A percentile compares a stretch with the other conserved stretches of the same genome.
These are phyloP conservation scores for Oryzias sinensis DNA, from an alignment of 2,797 vertebrate species.

Conservation along the genomic window DNA sequence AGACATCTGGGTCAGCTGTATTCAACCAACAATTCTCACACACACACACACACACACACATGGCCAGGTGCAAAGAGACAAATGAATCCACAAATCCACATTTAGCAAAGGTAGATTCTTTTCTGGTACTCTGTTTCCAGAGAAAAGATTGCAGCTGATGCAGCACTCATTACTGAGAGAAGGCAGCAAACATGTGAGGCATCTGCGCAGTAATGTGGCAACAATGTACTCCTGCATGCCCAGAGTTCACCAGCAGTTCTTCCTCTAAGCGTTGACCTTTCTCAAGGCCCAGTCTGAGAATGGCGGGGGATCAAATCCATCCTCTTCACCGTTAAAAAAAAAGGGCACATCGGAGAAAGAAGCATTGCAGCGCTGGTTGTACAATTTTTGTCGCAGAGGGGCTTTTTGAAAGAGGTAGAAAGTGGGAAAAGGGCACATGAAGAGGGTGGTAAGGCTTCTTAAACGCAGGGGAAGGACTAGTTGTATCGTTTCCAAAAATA, in stretches of 20 bases:
- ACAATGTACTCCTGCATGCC: slow-evolving; percentile 1
- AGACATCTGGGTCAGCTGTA: slow-evolving; percentile 80
- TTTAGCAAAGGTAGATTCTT: slow-evolving; percentile 6
- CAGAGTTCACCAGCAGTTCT: slow-evolving; percentile 16
- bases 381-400: slow-evolving; percentile 48
- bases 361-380: slow-evolving; percentile 52
- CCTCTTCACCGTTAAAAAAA: slow-evolving; percentile 32
- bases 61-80: slow-evolving; percentile 32
- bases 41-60: slow-evolving; percentile 26
- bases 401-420: slow-evolving; percentile 61
- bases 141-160: slow-evolving; percentile 3
- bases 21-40: slow-evolving; percentile 54
- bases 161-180: slow-evolving; percentile 8
- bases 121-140: not conserved
- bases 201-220: not conserved
- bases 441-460: slow-evolving; percentile 67
- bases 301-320: slow-evolving; percentile 21
- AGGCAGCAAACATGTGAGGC: slow-evolving; percentile 1
- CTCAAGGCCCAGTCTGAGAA: slow-evolving; percentile 21
- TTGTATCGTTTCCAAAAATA: slow-evolving; percentile 72
- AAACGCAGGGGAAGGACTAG: slow-evolving; percentile 56
- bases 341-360: slow-evolving; percentile 49
- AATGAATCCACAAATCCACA: slow-evolving; percentile 27
- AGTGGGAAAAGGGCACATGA: slow-evolving; percentile 65
- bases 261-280: slow-evolving; percentile 25